Conservation (phyloP, 2,113 vertebrate species). For the Gila orcuttii region DNA sequence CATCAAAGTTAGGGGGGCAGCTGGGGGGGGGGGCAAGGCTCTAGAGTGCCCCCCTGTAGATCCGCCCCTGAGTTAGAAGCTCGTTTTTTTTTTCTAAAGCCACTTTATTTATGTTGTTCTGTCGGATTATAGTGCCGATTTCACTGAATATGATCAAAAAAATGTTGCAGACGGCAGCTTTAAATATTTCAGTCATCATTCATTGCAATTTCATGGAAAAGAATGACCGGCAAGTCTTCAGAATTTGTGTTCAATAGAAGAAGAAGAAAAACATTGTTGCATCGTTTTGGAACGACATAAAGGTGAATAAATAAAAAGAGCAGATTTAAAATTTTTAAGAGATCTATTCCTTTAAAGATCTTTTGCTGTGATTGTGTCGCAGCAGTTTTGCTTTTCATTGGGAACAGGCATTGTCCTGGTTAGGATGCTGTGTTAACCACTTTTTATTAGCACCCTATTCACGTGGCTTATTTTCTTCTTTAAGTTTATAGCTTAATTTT, state of each 20-base stretch:
- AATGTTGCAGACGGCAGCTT: no score
- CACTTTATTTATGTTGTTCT: no score
- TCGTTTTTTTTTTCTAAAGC: no score
- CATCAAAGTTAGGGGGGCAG: no score
- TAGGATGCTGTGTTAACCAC: background rate
- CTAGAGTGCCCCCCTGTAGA: no score
- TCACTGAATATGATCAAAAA: no score
- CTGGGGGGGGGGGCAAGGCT: no score
- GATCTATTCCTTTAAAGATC: background rate
- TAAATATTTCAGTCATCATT: background rate
- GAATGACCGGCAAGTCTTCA: background rate
- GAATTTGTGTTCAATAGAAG: background rate
- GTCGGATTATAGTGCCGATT: no score
- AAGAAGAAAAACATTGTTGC: background rate
- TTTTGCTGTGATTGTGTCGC: slow-evolving; percentile 15
- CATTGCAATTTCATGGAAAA: no score
- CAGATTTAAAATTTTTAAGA: background rate
- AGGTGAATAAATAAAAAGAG: background rate
- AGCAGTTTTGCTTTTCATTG: background rate
- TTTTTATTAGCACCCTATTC: slow-evolving; percentile 27
- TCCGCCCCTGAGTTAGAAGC: no score
- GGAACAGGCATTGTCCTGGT: background rate
- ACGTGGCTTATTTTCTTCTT: background rate
- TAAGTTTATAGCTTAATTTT: slow-evolving; percentile 15
- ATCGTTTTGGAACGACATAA: background rate